Base-by-base conservation (phyloP, 2,888 invertebrate genomes). In the Oegoconia quadripuncta region DNA sequence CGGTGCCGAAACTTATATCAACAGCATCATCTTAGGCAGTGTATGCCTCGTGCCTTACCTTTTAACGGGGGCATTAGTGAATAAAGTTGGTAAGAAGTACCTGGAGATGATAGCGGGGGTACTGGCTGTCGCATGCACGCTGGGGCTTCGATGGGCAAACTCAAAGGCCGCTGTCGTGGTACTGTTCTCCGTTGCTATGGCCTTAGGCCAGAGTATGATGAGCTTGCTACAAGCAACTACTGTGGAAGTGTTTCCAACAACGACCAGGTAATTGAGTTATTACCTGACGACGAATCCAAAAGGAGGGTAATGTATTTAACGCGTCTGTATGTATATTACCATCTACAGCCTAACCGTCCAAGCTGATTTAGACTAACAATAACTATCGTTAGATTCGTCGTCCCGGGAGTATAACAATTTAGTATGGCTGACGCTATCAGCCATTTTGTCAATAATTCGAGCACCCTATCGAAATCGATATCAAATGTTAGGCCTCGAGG, bases 1-100 rank as follows among this genome's bases (percentile, higher is more conserved):
- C 26, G 81, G 81, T 0, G 46, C 63, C 1, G 74, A 76, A 34
- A 81, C 81, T 0, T 81, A 80, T 37, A 72, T 78, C 11, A 79
- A 79, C 61, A 78, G 71, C 26, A 70, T 80, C 1, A 75, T 80
- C 11, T 47, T 80, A 8, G 79, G 79, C 1, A 50, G 51, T 6
- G 61, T 70, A 3, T 70, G 70, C 29, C 8, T 73, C 0, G 26
- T 72, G 1, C 76, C 79, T 0, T 74, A 59, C 46, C 57, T 70
- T 39, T 52, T 76, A 23, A 68, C 60, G 1, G 74, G 72, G 0
- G 31, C 74, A 0, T 36, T 81, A 2, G 74, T 81, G 1, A 78
- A 73, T 40, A 65, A 50, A 47, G 65, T 79, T 1, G 77, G 78
- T 0, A 81, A 81, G 50, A 81, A 78, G 31, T 44, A 44, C 0